Evolutionary conservation across 2,888 invertebrate genomes (phyloP).

Genomic region (Rhorus exstirpatorius): DNA sequence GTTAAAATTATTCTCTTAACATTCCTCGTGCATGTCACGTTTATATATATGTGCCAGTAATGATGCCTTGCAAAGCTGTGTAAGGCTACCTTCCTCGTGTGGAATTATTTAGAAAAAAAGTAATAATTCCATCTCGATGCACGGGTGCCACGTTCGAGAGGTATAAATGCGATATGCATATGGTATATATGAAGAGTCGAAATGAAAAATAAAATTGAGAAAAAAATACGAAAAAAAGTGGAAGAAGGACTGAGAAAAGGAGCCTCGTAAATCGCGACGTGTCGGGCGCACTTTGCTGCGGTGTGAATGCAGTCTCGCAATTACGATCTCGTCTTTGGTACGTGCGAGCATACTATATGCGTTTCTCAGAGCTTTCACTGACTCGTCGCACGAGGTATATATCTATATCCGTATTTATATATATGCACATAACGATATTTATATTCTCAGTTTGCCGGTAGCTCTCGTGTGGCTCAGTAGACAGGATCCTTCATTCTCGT

Average conservation of each 20-base stretch:
- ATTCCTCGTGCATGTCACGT: background rate
- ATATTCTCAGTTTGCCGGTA: conserved; percentile 28
- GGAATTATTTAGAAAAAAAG: no score
- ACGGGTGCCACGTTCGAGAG: conserved; percentile 34
- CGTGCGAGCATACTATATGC: conserved; percentile 70
- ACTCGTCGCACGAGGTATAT: conserved; percentile 9
- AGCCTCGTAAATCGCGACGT: conserved; percentile 61
- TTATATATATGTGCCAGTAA: background rate
- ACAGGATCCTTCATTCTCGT: conserved; percentile 16
- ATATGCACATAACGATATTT: background rate
- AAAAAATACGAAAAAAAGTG: no score
- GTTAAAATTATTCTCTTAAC: background rate
- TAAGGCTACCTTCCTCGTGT: no score
- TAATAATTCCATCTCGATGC: conserved; percentile 55
- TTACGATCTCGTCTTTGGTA: conserved; percentile 73
- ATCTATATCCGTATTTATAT: background rate
- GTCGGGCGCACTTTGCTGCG: conserved; percentile 66
- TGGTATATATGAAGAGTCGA: conserved; percentile 7
- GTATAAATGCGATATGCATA: conserved; percentile 27
- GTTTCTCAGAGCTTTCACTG: conserved; percentile 45
- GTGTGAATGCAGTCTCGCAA: conserved; percentile 69
- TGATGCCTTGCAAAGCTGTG: conserved; percentile 24
- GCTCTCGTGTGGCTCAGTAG: conserved; percentile 6
- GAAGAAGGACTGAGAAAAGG: conserved; percentile 30
- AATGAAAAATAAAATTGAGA: no score